phyloP scores from a whole-genome alignment of 1,140 invertebrate species.

The Rhagoletis pomonella region DNA sequence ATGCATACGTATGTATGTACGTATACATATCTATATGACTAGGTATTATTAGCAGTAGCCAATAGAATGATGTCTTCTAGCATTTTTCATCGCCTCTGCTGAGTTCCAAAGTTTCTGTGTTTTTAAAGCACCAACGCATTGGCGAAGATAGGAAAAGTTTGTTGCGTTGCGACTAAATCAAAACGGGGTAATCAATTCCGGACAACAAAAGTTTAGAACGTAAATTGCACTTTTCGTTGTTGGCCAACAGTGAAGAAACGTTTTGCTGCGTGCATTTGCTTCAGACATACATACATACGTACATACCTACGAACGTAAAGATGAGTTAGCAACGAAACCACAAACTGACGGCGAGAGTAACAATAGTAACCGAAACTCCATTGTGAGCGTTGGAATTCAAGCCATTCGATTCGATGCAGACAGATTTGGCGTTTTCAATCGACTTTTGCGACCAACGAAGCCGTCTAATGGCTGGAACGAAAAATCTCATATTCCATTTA shows the following conservation, averaged over 20 bases:
- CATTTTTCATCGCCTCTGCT: neutral
- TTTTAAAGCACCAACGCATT: neutral
- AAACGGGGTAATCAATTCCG: conserved; percentile 11
- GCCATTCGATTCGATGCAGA: neutral
- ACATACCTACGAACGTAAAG: too few relatives aligned
- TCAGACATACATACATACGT: neutral
- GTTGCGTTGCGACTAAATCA: neutral
- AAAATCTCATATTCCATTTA: neutral
- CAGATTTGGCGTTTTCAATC: neutral
- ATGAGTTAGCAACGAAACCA: neutral
- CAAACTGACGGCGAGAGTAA: neutral
- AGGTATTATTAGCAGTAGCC: neutral
- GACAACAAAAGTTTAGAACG: conserved; percentile 14
- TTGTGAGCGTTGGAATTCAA: neutral
- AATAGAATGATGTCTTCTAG: neutral
- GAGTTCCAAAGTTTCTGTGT: too few relatives aligned
- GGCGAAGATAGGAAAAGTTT: neutral
- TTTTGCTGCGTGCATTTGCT: neutral
- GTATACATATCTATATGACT: too few relatives aligned
- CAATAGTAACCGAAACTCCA: neutral
- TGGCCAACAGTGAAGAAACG: neutral
- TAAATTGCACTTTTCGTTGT: neutral
- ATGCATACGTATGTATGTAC: too few relatives aligned
- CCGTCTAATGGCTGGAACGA: neutral
- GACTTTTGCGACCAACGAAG: neutral